Evolutionary conservation across 2,888 invertebrate genomes (phyloP).

Genomic region (Protophormia terraenovae): DNA sequence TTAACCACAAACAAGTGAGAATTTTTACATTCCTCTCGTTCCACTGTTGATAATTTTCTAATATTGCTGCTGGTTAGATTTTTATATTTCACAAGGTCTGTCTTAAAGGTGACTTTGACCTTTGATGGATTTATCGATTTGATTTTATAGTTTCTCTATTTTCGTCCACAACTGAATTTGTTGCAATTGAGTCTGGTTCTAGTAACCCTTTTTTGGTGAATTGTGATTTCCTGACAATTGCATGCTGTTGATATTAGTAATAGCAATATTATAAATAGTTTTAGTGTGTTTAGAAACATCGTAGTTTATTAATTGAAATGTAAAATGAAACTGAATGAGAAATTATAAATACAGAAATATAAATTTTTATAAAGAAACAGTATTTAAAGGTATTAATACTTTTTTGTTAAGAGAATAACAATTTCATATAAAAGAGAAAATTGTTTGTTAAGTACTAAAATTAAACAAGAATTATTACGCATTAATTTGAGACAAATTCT

Average conservation of each 20-base stretch:
- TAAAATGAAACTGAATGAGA: neutral
- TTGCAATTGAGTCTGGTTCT: neutral
- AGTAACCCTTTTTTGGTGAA: neutral
- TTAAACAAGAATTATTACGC: too few species aligned
- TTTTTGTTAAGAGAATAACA: neutral
- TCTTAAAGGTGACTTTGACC: too few species aligned
- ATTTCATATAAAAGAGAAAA: too few species aligned
- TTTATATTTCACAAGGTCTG: too few species aligned
- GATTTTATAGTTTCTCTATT: too few species aligned
- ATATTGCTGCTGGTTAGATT: too few species aligned
- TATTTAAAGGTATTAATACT: neutral
- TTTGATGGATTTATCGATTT: too few species aligned
- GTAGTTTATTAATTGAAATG: neutral
- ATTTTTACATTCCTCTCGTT: too few species aligned
- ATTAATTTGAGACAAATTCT: too few species aligned
- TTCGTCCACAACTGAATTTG: neutral
- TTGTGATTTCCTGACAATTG: neutral
- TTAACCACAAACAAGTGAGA: too few species aligned
- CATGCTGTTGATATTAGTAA: neutral
- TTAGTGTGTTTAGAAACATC: neutral
- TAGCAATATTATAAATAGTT: neutral
- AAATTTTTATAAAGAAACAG: neutral
- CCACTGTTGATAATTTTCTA: too few species aligned
- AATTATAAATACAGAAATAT: neutral
- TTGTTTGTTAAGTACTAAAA: too few species aligned